Conservation (phyloP, 2,797 vertebrate species). For the Hyperoplus lanceolatus region DNA sequence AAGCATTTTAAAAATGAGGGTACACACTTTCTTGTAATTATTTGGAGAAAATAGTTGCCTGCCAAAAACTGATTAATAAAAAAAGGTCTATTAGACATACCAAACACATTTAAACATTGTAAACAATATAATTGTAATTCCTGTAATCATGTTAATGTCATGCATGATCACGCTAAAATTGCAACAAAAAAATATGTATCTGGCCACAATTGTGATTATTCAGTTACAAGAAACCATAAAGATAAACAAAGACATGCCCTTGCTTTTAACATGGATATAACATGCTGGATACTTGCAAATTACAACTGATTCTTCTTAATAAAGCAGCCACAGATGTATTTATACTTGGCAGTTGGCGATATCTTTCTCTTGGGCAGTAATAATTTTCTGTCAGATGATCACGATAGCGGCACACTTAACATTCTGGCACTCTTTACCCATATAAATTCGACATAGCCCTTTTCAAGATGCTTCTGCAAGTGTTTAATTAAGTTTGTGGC, state of each 20-base stretch:
- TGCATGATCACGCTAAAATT: too few relatives aligned
- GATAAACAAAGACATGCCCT: too few relatives aligned
- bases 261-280: too few relatives aligned
- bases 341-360: neutral
- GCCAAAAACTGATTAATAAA: too few relatives aligned
- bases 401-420: neutral
- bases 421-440: neutral
- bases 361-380: neutral
- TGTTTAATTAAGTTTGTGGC: neutral
- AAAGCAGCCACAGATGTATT: too few relatives aligned
- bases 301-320: too few relatives aligned
- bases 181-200: too few relatives aligned
- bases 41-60: neutral
- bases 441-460: neutral
- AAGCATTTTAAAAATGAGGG: neutral
- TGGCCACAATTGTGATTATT: too few relatives aligned
- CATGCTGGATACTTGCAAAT: too few relatives aligned
- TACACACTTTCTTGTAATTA: neutral
- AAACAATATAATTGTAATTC: neutral
- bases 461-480: conserved; percentile 1
- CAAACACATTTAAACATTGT: neutral
- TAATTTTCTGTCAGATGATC: neutral
- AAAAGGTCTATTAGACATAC: neutral
- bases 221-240: too few relatives aligned
- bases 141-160: too few relatives aligned